Conservation (phyloP, 64 coral and sea anemone species). For the Montipora cactus region DNA sequence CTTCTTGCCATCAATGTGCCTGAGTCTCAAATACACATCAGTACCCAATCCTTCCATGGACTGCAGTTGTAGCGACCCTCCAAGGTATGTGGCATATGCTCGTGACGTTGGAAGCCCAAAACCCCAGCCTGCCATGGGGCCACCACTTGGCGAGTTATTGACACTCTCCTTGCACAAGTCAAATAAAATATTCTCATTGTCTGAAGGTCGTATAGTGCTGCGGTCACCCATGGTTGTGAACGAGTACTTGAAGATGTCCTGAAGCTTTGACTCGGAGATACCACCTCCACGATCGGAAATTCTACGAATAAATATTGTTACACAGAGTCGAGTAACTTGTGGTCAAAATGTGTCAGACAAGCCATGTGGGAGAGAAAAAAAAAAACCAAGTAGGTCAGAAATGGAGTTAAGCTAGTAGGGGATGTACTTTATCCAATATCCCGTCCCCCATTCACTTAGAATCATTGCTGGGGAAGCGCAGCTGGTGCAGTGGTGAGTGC, state of each 20-base stretch:
- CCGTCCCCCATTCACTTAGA: no score
- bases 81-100: slow-evolving; percentile 94
- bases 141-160: slow-evolving; percentile 80
- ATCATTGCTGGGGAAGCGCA: no score
- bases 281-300: slow-evolving; percentile 97
- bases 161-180: slow-evolving; percentile 66
- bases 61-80: slow-evolving; percentile 81
- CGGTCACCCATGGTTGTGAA: slow-evolving; percentile 93
- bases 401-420: no score
- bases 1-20: slow-evolving; percentile 90
- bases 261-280: slow-evolving; percentile 78
- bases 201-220: slow-evolving; percentile 73
- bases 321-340: background rate
- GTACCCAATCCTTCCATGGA: slow-evolving; percentile 91
- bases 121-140: slow-evolving; percentile 96
- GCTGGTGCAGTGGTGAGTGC: no score
- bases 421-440: no score
- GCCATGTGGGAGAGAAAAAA: background rate
- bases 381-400: no score
- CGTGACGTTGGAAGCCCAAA: slow-evolving; percentile 97
- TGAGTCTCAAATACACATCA: slow-evolving; percentile 88
- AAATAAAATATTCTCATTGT: slow-evolving; percentile 79
- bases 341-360: background rate
- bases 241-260: slow-evolving; percentile 97
- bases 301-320: slow-evolving; percentile 53